phyloP scores from a whole-genome alignment of 1,140 invertebrate species.

The Melanaphis sacchari region DNA sequence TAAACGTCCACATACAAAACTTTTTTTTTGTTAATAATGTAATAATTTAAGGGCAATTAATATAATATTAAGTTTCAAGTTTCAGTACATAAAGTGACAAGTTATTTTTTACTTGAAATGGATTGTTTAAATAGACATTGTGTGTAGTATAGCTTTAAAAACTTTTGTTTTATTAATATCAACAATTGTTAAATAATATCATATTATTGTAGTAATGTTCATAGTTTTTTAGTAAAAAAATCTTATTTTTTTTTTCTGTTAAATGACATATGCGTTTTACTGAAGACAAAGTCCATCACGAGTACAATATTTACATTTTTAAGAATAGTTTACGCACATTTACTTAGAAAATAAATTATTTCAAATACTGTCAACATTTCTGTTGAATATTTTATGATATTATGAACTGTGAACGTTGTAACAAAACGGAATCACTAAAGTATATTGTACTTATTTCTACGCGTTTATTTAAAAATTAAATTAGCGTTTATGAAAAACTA shows the following conservation, averaged over 20 bases:
- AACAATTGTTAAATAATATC: neutral
- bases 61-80: neutral
- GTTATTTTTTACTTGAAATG: neutral
- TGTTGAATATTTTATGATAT: neutral
- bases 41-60: neutral
- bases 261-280: neutral
- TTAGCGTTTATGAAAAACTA: constrained; percentile 6
- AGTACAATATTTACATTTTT: neutral
- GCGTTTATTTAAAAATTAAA: constrained; percentile 12
- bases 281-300: too few species aligned
- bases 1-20: neutral
- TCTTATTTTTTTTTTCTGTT: neutral
- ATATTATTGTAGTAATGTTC: neutral
- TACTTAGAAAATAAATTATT: neutral
- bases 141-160: too few species aligned
- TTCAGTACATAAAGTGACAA: neutral
- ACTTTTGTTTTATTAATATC: too few species aligned
- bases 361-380: neutral
- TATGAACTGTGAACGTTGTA: neutral
- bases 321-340: neutral
- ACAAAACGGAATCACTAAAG: neutral
- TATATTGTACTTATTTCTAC: neutral
- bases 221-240: neutral
- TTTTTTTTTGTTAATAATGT: neutral
- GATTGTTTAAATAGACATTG: neutral